A percentile compares a stretch with the other conserved stretches of the same genome.
phyloP scores from a whole-genome alignment of 2,113 vertebrate genomes.

The Dasypus novemcinctus region DNA sequence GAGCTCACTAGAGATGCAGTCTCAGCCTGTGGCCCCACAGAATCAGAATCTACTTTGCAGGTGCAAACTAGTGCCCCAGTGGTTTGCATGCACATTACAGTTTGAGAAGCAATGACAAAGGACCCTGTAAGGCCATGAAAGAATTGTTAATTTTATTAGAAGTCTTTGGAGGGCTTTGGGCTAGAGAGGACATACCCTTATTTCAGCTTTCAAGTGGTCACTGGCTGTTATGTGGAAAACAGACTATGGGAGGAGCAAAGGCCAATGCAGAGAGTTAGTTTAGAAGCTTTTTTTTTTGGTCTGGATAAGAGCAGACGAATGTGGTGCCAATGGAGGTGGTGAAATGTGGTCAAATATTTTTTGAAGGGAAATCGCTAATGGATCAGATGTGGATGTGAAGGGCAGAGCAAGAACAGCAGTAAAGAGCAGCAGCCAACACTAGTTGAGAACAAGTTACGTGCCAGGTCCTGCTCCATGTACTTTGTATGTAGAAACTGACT shows the following conservation, averaged over 20 bases:
- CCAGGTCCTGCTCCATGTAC: background rate
- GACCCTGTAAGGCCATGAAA: background rate
- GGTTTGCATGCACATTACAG: accelerated
- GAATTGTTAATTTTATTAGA: background rate
- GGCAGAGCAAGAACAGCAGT: background rate
- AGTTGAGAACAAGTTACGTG: background rate
- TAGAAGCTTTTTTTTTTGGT: background rate
- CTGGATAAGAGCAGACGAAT: background rate
- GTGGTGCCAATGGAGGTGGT: background rate
- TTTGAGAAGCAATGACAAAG: background rate
- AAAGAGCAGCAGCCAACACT: background rate
- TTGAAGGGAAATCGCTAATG: constrained; percentile 25
- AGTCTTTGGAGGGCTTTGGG: background rate
- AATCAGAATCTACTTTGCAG: background rate
- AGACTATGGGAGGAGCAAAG: background rate
- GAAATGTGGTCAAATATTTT: background rate
- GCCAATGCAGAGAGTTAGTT: background rate
- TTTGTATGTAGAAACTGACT: background rate
- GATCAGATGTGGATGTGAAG: background rate
- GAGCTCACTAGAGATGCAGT: background rate
- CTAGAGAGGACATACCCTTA: background rate
- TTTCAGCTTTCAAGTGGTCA: constrained; percentile 41
- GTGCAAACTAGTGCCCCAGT: background rate
- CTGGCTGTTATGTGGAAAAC: constrained; percentile 6
- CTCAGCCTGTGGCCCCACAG: background rate